Base-by-base conservation (phyloP, 2,797 vertebrate species). In the Acrossocheilus wenchowensis region DNA sequence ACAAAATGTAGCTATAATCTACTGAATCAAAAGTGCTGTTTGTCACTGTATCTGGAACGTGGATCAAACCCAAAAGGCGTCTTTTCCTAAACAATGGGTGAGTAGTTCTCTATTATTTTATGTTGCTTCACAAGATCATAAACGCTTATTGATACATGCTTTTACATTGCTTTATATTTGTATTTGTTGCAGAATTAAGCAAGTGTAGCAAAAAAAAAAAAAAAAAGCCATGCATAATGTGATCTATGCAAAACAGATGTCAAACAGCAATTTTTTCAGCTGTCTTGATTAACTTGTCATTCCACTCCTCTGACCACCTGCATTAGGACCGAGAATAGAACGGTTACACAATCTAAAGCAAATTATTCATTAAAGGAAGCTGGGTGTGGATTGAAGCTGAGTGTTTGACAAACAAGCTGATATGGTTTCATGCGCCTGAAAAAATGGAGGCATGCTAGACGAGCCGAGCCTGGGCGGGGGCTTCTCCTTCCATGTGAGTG, bases 331-430 rank as follows among this genome's bases (percentile, higher is more conserved):
- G 3, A 66, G 8, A 83, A 83, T n/a, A 75, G 26, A 77, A 34
- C 1, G 21, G 36, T 77, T 45, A 43, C 36, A 43, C 21, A 52
- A 84, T 34, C 26, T 30, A 30, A 83, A 64, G 69, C 19, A 48
- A 79, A 71, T 71, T 9, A 19, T 36, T 78, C 23, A 78, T 54
- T 69, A 10, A 78, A 52, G 48, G 17, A 78, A 79, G 9, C 45
- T 45, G 36, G 62, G 75, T 85, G 83, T 78, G 82, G 60, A 66
- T 52, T 77, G 30, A 66, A 19, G 19, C 57, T 21, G 21, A 34
- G 72, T 50, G 72, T 50, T 84, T 85, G 83, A 60, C 52, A 74
- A 60, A 83, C 17, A 83, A 2, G 23, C n/a, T 83, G 81, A 84
- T 45, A 43, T 50, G n/a, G 45, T 84, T 78, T 84, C 10, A 43